Conservation (phyloP, 2,113 vertebrate genomes). For the Trinectes maculatus region DNA sequence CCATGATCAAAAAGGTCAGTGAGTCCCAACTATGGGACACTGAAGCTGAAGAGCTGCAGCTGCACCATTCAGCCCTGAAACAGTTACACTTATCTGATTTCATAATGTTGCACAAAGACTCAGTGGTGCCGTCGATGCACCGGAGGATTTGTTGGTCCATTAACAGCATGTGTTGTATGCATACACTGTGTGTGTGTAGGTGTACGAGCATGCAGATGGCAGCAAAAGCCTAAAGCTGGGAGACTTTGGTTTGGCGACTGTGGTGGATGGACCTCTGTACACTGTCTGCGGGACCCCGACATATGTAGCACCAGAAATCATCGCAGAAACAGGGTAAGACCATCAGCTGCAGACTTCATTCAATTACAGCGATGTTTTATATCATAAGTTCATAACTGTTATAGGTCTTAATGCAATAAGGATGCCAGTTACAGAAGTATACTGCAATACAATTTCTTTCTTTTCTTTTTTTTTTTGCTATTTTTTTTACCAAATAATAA, state of each 20-base stretch:
- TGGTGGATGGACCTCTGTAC: conserved; percentile 95
- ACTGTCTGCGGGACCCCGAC: conserved; percentile 98
- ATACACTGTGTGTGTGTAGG: conserved; percentile 73
- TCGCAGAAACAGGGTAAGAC: conserved; percentile 94
- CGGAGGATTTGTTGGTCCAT: too few species aligned
- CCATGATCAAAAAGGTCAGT: not conserved
- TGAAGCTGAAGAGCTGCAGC: not conserved
- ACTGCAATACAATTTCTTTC: not conserved
- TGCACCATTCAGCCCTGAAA: not conserved
- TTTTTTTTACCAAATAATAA: not conserved
- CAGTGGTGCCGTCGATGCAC: too few species aligned
- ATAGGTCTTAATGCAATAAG: not conserved
- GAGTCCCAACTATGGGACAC: too few species aligned
- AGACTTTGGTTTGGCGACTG: conserved; percentile 96
- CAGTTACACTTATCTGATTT: not conserved
- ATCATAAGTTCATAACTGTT: too few species aligned
- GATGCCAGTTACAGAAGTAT: not conserved
- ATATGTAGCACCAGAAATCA: conserved; percentile 99
- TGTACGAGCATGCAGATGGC: conserved; percentile 96
- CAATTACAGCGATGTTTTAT: too few species aligned
- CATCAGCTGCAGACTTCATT: not conserved
- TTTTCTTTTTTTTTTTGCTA: not conserved
- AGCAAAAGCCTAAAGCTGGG: conserved; percentile 97
- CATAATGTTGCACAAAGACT: too few species aligned
- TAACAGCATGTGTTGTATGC: not conserved